Evolutionary conservation across 2,113 vertebrate genomes (phyloP), one percentile per base, ranked within the genome.

Genomic region (Gopherus flavomarginatus): DNA sequence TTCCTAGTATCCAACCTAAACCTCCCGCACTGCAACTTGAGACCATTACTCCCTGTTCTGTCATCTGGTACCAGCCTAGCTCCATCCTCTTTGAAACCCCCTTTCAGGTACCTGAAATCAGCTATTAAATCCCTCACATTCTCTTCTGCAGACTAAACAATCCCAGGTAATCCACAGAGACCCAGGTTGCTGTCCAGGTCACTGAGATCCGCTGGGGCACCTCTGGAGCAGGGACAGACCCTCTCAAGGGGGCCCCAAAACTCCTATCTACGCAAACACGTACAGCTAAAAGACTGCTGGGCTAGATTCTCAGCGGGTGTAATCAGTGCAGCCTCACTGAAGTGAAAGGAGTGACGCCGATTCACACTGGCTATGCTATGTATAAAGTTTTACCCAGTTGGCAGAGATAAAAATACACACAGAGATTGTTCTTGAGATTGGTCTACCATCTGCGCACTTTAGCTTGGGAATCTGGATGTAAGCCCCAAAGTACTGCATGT

Each of bases 361-460:
- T 87, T 14, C 9, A 75, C 49, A 16, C 47, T 0, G 0, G 1
- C 6, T 1, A 75, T 38, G 44, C 19, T 92, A 62, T 29, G 26
- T 83, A 53, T 86, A 83, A 89, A 86, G 62, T 89, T 21, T 0
- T 57, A 57, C 54, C 12, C 50, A 54, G 29, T 54, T 87, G 85
- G 83, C 89, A 16, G 95, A 80, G 54, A 83, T 89, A 96, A 95
- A 94, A 90, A 82, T 19, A 88, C 81, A 92, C 31, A 26, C 72
- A 8, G 85, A 94, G 89, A 92, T 94, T 91, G 95, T 93, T 87
- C 91, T 92, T 75, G 81, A 93, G 89, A 97, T 96, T 94, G 95
- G 79, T 89, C 93, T 85, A 8, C 44, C 21, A 95, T 97, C 98
- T 97, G 94, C 89, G 92, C 65, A 5, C 86, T 96, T 93, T 90